These are phyloP conservation scores for Tromatobia lineatoria DNA, from an alignment of 2,888 invertebrate species.

Conservation along the genomic window DNA sequence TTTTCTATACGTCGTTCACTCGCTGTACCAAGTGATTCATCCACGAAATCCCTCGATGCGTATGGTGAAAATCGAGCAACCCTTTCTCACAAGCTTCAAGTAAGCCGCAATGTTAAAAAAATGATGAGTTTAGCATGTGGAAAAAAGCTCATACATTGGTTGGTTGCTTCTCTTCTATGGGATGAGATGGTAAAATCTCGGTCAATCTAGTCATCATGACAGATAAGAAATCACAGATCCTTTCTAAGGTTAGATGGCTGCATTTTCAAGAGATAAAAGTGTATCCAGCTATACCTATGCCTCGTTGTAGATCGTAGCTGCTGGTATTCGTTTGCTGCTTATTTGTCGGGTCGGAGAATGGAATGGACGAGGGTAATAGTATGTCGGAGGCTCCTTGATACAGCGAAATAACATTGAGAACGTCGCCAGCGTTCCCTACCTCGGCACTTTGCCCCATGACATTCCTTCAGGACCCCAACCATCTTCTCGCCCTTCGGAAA, in stretches of 20 bases:
- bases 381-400: slow-evolving; percentile 73
- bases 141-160: background rate
- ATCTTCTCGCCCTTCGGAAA: slow-evolving; percentile 56
- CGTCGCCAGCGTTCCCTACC: slow-evolving; percentile 47
- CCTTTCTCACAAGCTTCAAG: slow-evolving; percentile 12
- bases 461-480: slow-evolving; percentile 53
- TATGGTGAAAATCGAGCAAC: slow-evolving; percentile 2
- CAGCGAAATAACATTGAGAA: slow-evolving; percentile 75
- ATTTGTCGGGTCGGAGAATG: slow-evolving; percentile 78
- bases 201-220: background rate
- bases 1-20: slow-evolving; percentile 40
- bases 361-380: slow-evolving; percentile 75
- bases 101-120: slow-evolving; percentile 64
- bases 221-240: background rate
- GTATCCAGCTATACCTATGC: slow-evolving; percentile 33
- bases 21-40: slow-evolving; percentile 42
- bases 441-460: slow-evolving; percentile 63
- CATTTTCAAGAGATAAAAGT: slow-evolving; percentile 39
- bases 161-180: background rate
- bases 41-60: slow-evolving; percentile 18
- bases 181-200: background rate
- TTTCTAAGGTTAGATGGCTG: background rate
- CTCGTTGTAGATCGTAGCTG: background rate
- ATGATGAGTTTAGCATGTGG: background rate
- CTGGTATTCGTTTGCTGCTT: slow-evolving; percentile 77